Evolutionary conservation across 1,140 invertebrate genomes (phyloP), one percentile per base, ranked within the genome.

Genomic region (Copidosoma floridanum): DNA sequence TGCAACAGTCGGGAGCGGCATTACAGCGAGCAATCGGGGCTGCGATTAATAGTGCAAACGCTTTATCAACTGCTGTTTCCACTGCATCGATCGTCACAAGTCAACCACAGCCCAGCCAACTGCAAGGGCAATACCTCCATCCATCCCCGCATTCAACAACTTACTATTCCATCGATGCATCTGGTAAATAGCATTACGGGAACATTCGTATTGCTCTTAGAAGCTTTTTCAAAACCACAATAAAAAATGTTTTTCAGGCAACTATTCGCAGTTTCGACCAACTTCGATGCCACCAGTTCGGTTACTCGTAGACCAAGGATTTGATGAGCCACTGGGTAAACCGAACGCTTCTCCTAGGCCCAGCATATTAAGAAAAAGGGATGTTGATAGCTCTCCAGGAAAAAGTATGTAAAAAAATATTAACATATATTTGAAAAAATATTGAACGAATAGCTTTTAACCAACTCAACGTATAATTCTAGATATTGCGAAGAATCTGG

Each of bases 311-410:
- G 78, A 80, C 21, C 70, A 76, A 27, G 67, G 71, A 20, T 80
- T 76, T 18, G 77, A 80, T 44, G 79, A 81, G 65, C 70, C 72
- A 1, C 76, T 79, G 47, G 68, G 75, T 32, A 87, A 85, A 71
- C 81, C 83, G 10, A 86, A 84, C 63, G 82, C 86, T 20, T 88
- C 87, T 32, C 87, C 87, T 4, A 72, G 87, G 68, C 87, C 87
- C 38, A 87, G 85, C 67, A 88, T 89, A 70, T 73, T 88, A 21
- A 77, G 87, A 55, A 88, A 88, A 72, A 74, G 87, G 52, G 85
- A 87, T 65, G 79, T 82, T 66, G 85, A 87, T 55, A 80, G 71
- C 64, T 82, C 81, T 32, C 83, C 84, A 18, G 65, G 80, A 24
- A 85, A 85, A 76, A 80, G 83, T 68, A 80, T 46, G 38, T 14